These are phyloP conservation scores for Pogona vitticeps DNA, from an alignment of 2,113 vertebrate genomes.

Conservation along the genomic window DNA sequence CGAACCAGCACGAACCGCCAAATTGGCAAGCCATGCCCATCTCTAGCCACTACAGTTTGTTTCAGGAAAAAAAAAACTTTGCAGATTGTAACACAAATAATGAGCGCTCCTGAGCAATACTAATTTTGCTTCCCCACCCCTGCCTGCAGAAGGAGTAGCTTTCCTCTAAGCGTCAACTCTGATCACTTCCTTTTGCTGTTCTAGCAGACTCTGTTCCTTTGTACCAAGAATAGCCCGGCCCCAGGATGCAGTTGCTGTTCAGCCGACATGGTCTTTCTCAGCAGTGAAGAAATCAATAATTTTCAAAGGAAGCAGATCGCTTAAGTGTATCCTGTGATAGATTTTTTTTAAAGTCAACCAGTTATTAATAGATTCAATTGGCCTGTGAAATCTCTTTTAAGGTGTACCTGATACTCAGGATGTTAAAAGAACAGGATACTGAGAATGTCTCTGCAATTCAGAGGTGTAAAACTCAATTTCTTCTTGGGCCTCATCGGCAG, in stretches of 20 bases:
- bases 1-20: too few relatives aligned
- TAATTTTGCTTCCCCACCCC: neutral
- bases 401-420: neutral
- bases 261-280: neutral
- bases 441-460: too few relatives aligned
- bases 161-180: neutral
- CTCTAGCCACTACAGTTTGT: too few relatives aligned
- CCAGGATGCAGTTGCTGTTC: neutral
- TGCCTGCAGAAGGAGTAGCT: neutral
- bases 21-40: too few relatives aligned
- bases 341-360: constrained; percentile 9
- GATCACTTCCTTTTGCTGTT: neutral
- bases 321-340: constrained; percentile 20
- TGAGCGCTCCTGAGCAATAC: neutral
- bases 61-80: neutral
- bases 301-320: constrained; percentile 32
- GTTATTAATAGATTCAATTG: constrained; percentile 8
- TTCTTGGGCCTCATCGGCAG: too few relatives aligned
- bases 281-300: constrained; percentile 23
- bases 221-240: constrained; percentile 9
- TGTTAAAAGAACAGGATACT: neutral
- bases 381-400: neutral
- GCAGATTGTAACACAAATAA: neutral
- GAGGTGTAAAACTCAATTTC: too few relatives aligned
- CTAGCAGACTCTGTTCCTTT: neutral